A percentile compares a stretch with the other conserved stretches of the same genome.
Conservation (phyloP, 1,140 invertebrate species). For the Leptopilina boulardi region DNA sequence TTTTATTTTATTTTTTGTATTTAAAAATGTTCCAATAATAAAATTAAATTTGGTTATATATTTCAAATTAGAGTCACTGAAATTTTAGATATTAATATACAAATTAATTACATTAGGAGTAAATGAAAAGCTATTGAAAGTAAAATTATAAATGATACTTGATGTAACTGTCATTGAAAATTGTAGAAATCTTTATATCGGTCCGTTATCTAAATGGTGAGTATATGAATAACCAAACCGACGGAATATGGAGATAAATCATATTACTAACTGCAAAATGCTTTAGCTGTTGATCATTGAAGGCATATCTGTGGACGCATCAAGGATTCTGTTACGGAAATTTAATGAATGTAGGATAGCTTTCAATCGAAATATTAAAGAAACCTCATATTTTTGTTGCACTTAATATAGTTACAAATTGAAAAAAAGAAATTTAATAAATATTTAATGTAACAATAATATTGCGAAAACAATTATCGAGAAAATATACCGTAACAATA, state of each 20-base stretch:
- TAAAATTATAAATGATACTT: neutral
- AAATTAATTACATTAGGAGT: too few species aligned
- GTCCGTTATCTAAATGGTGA: neutral
- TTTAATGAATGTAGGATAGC: neutral
- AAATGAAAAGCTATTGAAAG: too few species aligned
- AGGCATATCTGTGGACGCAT: slow-evolving; percentile 14
- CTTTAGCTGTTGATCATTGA: slow-evolving; percentile 4
- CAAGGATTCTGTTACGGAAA: neutral
- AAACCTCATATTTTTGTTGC: neutral
- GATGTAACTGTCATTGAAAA: neutral
- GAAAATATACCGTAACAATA: too few species aligned
- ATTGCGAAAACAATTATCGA: too few species aligned
- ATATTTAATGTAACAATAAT: too few species aligned
- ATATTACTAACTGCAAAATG: slow-evolving; percentile 2
- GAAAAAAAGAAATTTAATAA: too few species aligned
- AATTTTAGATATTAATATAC: too few species aligned
- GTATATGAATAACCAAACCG: neutral
- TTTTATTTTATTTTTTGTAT: too few species aligned
- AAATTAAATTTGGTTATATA: too few species aligned
- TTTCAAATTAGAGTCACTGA: too few species aligned
- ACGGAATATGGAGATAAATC: neutral
- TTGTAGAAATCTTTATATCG: neutral
- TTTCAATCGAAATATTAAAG: slow-evolving; percentile 6
- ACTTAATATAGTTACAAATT: neutral
- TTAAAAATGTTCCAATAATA: too few species aligned